phyloP scores from a whole-genome alignment of 92 coral and sea anemone species.

The Actinostola sp. region DNA sequence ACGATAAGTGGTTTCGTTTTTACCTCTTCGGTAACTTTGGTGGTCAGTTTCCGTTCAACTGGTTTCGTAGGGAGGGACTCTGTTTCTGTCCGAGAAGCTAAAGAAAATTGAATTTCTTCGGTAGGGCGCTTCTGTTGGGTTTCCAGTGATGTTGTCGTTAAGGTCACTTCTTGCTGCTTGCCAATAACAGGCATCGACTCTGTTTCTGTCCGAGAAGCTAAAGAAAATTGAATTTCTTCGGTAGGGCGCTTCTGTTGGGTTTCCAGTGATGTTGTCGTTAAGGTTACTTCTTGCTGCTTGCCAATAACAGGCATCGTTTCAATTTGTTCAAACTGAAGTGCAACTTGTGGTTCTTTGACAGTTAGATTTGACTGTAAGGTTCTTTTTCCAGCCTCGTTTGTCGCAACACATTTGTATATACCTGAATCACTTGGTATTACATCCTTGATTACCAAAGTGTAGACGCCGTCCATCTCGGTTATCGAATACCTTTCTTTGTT shows the following conservation, averaged over 20 bases:
- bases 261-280: constrained; percentile 4
- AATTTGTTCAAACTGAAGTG: constrained; percentile 83
- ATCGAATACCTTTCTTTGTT: constrained; percentile 66
- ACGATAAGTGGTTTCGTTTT: not conserved
- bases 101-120: not conserved
- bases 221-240: not conserved
- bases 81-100: not conserved
- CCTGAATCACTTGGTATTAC: constrained; percentile 87
- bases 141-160: constrained; percentile 4
- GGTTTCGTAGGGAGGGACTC: constrained; percentile 3
- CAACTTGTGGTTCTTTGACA: constrained; percentile 75
- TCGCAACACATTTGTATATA: constrained; percentile 80
- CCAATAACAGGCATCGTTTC: constrained; percentile 28
- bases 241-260: constrained; percentile 6
- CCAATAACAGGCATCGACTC: constrained; percentile 28
- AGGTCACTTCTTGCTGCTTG: constrained; percentile 16
- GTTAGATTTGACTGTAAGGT: constrained; percentile 75
- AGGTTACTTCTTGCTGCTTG: constrained; percentile 15
- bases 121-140: constrained; percentile 6
- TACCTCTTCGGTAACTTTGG: not conserved
- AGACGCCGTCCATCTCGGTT: constrained; percentile 65
- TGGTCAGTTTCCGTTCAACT: not conserved
- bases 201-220: not conserved
- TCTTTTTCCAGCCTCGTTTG: constrained; percentile 83
- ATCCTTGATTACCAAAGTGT: constrained; percentile 71